Conservation (phyloP, 2,113 vertebrate genomes). For the Stomatorhinus ivindoensis region DNA sequence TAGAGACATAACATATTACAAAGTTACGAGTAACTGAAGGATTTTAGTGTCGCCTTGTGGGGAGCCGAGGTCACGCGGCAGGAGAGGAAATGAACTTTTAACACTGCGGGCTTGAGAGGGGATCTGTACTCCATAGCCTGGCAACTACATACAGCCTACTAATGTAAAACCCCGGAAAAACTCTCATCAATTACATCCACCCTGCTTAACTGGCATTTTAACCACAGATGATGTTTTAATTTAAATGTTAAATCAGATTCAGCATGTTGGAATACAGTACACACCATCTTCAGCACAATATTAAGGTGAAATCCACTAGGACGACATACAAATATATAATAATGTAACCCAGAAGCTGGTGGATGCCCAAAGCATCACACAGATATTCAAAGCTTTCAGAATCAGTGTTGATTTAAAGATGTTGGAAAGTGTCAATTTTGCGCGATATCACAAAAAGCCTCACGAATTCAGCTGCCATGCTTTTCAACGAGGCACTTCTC, state of each 20-base stretch:
- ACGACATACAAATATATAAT: neutral
- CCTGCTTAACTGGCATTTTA: neutral
- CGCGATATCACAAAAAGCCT: neutral
- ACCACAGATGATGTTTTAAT: neutral
- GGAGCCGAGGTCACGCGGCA: slow-evolving; percentile 61
- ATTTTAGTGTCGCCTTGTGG: slow-evolving; percentile 64
- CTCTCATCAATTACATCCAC: neutral
- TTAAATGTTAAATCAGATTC: neutral
- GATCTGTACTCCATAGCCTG: neutral
- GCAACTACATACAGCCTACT: neutral
- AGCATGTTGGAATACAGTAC: neutral
- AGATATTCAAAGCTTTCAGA: neutral
- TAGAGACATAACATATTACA: neutral
- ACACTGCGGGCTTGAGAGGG: neutral
- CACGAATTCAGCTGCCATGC: neutral
- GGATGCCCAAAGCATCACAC: neutral
- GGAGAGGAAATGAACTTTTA: slow-evolving; percentile 52
- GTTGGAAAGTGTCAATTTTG: neutral
- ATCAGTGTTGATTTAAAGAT: neutral
- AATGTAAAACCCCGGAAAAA: neutral
- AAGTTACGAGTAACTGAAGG: slow-evolving; percentile 57
- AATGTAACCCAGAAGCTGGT: neutral
- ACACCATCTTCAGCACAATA: neutral
- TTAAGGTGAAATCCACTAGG: neutral
- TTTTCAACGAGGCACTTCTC: neutral